Base-by-base conservation (phyloP, 1,140 invertebrate genomes). In the Steinernema feltiae region DNA sequence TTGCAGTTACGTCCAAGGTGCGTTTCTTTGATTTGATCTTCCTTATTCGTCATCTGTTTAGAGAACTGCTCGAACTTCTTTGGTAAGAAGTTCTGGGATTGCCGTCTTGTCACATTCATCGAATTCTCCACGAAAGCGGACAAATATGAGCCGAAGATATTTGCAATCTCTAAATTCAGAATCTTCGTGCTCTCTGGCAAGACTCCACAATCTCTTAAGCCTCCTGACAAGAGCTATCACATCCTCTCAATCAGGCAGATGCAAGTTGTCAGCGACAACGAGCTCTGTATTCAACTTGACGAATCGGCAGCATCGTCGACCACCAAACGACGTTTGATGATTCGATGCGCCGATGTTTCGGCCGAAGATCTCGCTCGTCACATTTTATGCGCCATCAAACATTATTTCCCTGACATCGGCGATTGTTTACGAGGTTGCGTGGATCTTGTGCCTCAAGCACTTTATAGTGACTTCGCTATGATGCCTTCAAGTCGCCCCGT, bases 11-110 rank as follows among this genome's bases (percentile, higher is more conserved):
- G 78, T 84, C 30, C 81, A 77, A 76, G 76, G 83, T 84, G 29
- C 48, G 81, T 73, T 63, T 17, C 24, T 63, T 63, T 7, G 24
- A 15, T 7, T 15, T 63, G 53, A 63, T 27, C n/a, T 46, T 63
- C 24, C 53, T 63, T 3, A 63, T 35, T n/a, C 32, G 21, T 30
- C 69, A 32, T 17, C 80, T 86, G 48, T n/a, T n/a, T 74, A 85
- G 84, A 79, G 69, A 83, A 85, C 48, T 77, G 80, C 15, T 72
- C 78, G 31, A 48, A 71, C 31, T 30, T 86, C 3, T 85, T 86
- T 29, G 84, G 84, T 15, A 82, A 85, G 70, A 85, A 85, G 48
- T 85, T 84, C 72, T 85, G 79, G 74, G 82, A 85, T 46, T 82
- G 78, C 69, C 84, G 84, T 15, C 30, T 79, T 18, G 78, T 79